Evolutionary conservation across 1,140 invertebrate species (phyloP), one percentile per base, ranked within the genome.

Genomic region (Aphaenogaster rudis): DNA sequence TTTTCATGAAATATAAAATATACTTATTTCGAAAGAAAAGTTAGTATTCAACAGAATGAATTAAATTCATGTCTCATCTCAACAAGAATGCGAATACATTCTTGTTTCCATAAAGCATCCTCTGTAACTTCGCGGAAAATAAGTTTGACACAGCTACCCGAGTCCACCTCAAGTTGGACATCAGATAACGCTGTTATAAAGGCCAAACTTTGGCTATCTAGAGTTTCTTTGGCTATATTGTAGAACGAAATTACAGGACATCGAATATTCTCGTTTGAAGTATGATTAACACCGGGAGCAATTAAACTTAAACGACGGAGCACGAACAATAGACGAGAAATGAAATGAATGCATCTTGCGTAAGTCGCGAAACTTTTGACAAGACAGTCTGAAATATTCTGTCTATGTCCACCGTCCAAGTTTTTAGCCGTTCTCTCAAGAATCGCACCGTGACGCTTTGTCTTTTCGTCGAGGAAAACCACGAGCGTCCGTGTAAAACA

Each of bases 121-220:
- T 28, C 39, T n/a, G 45, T 13, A 66, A 79, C 77, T 86, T 63
- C 3, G 54, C 2, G 80, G 21, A 81, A 48, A 86, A 86, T 86
- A 81, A 80, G 76, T 86, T 86, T 79, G 59, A 66, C 36, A 66
- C 63, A 48, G 54, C 80, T 21, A 74, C 45, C 21, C 21, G 52
- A 64, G 85, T 84, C 69, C 69, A 61, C 42, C 66, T 9, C 42
- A 54, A 88, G 77, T 90, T 86, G 57, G n/a, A 76, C 86, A 82
- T 48, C 79, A 64, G 33, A 76, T 90, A 90, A 90, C 85, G 74
- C 74, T 21, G 78, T 84, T 89, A 80, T 80, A 85, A 79, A 86
- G 67, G 80, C 54, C 33, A 89, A 90, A 90, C 67, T 90, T 90
- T 89, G 69, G n/a, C 54, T 72, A 84, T 74, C 28, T 61, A n/a